A percentile compares a stretch with the other conserved stretches of the same genome.
These are phyloP conservation scores for Aphodius granarius DNA, from an alignment of 2,888 invertebrate genomes.

Conservation along the genomic window DNA sequence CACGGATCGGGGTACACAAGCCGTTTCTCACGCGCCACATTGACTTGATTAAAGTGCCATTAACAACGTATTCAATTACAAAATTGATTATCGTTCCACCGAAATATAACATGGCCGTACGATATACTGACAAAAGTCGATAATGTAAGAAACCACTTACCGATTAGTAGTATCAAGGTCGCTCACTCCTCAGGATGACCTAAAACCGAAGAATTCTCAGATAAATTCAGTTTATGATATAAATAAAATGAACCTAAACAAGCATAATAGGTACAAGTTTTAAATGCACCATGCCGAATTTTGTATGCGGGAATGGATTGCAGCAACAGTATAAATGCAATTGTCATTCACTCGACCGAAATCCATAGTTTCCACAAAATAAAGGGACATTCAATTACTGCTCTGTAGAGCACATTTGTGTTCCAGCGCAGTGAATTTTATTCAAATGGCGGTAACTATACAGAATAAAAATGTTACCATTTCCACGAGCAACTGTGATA, in stretches of 20 bases:
- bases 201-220: background rate
- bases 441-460: background rate
- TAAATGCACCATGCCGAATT: background rate
- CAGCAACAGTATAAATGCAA: background rate
- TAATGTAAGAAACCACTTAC: background rate
- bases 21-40: background rate
- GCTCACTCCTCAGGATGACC: background rate
- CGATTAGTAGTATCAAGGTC: background rate
- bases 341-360: background rate
- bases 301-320: background rate
- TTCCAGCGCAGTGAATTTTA: background rate
- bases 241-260: too few relatives aligned
- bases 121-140: background rate
- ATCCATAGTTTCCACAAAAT: background rate
- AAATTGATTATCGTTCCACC: background rate
- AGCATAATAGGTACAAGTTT: too few relatives aligned
- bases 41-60: background rate
- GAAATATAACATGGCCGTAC: background rate
- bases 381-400: background rate
- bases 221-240: too few relatives aligned
- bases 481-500: too few relatives aligned
- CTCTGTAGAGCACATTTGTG: background rate
- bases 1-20: background rate
- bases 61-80: background rate
- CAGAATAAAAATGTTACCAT: too few relatives aligned